Conservation (phyloP, 1,140 invertebrate species). For the Drosophila prosaltans region DNA sequence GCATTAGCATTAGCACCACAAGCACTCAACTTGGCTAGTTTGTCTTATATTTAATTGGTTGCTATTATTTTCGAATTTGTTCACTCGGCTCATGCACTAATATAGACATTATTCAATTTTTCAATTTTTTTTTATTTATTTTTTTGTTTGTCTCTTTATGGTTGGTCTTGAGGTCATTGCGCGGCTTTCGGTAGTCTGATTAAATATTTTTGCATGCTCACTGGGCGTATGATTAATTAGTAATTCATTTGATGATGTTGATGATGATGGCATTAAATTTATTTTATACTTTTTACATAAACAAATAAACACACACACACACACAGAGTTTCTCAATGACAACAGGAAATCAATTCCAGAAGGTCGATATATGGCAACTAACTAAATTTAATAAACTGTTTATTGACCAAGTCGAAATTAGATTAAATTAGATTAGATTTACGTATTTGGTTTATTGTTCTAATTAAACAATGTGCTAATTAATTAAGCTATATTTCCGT, state of each 20-base stretch:
- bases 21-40: slow-evolving; percentile 53
- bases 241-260: slow-evolving; percentile 56
- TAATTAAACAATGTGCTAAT: slow-evolving; percentile 13
- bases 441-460: slow-evolving; percentile 30
- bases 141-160: slow-evolving; percentile 30
- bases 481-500: slow-evolving; percentile 22
- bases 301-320: slow-evolving; percentile 38
- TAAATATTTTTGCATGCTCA: slow-evolving; percentile 68
- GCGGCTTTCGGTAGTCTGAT: slow-evolving; percentile 38
- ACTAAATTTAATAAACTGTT: slow-evolving; percentile 31
- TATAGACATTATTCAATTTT: slow-evolving; percentile 70
- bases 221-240: slow-evolving; percentile 71
- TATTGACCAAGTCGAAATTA: slow-evolving; percentile 9
- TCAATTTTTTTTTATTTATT: slow-evolving; percentile 20
- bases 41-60: slow-evolving; percentile 67
- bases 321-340: slow-evolving; percentile 34
- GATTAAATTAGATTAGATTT: neutral
- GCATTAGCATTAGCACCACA: too few species aligned
- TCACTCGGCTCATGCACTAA: slow-evolving; percentile 49
- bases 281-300: slow-evolving; percentile 49
- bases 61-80: slow-evolving; percentile 70
- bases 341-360: slow-evolving; percentile 57
- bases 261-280: slow-evolving; percentile 27
- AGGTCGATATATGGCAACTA: slow-evolving; percentile 44
- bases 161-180: slow-evolving; percentile 54